Conservation (phyloP, 2,888 invertebrate genomes). For the Amaurobius ferox region DNA sequence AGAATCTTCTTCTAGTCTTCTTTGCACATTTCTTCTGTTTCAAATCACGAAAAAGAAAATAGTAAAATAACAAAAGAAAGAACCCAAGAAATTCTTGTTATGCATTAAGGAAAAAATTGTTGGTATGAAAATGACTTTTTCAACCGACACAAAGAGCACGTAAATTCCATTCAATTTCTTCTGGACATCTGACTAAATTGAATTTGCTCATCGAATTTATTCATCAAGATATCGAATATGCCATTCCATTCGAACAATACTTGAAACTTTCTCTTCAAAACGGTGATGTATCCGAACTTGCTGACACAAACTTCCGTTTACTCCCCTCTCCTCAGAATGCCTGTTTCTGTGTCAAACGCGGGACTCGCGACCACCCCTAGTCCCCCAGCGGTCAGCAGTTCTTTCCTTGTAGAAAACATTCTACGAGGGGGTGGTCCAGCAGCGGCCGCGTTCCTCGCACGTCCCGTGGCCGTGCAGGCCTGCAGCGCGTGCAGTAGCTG, state of each 20-base stretch:
- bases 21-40: too few relatives aligned
- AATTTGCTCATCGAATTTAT: too few relatives aligned
- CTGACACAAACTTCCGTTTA: slow-evolving; percentile 63
- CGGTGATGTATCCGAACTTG: slow-evolving; percentile 65
- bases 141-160: too few relatives aligned
- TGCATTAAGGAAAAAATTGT: too few relatives aligned
- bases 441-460: slow-evolving; percentile 56
- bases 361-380: slow-evolving; percentile 51
- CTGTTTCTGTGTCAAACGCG: slow-evolving; percentile 34
- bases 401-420: slow-evolving; percentile 74
- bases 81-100: too few relatives aligned
- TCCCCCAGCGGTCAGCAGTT: slow-evolving; percentile 46
- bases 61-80: too few relatives aligned
- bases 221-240: neutral
- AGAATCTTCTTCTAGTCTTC: too few relatives aligned
- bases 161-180: too few relatives aligned
- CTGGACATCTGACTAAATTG: too few relatives aligned
- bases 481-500: slow-evolving; percentile 59
- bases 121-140: too few relatives aligned
- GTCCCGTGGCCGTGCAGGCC: slow-evolving; percentile 65
- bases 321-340: slow-evolving; percentile 56
- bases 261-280: neutral
- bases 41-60: too few relatives aligned
- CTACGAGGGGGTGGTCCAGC: slow-evolving; percentile 68
- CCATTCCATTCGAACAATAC: neutral